These are phyloP conservation scores for Homarus americanus DNA, from an alignment of 1,140 invertebrate species.

Conservation along the genomic window DNA sequence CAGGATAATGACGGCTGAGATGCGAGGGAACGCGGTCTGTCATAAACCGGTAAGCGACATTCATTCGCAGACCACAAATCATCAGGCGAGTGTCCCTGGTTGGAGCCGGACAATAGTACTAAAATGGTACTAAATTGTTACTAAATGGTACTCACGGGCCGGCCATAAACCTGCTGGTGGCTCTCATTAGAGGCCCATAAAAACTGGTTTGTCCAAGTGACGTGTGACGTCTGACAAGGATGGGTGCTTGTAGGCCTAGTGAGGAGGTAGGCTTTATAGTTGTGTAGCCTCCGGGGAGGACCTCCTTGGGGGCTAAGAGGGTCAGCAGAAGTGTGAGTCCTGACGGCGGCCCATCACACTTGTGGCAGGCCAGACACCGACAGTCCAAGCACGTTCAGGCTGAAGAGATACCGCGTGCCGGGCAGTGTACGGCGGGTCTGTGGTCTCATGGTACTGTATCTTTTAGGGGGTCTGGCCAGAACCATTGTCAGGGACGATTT, in stretches of 20 bases:
- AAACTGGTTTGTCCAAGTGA: slow-evolving; percentile 68
- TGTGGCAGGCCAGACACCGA: too few species aligned
- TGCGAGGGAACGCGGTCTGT: slow-evolving; percentile 8
- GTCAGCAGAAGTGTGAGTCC: too few species aligned
- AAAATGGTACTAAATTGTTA: slow-evolving; percentile 71
- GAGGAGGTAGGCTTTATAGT: slow-evolving; percentile 27
- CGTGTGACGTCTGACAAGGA: slow-evolving; percentile 54
- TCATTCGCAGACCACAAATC: slow-evolving; percentile 55
- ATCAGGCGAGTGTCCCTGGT: slow-evolving; percentile 57
- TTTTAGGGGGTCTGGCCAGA: too few species aligned
- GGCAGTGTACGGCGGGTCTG: too few species aligned
- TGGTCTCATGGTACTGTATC: too few species aligned
- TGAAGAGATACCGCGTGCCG: too few species aligned
- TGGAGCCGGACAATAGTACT: slow-evolving; percentile 66
- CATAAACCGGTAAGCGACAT: slow-evolving; percentile 63
- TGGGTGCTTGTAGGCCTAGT: slow-evolving; percentile 58
- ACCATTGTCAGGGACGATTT: too few species aligned
- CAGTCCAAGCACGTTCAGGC: too few species aligned
- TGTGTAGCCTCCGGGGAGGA: slow-evolving; percentile 14
- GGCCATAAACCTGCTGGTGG: slow-evolving; percentile 68
- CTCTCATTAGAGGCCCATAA: slow-evolving; percentile 65
- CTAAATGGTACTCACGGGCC: slow-evolving; percentile 69
- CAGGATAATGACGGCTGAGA: slow-evolving; percentile 29
- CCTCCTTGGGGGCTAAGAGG: background rate
- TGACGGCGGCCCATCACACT: too few species aligned